A percentile compares a stretch with the other conserved stretches of the same genome.
Evolutionary conservation across 2,113 vertebrate species (phyloP).

Genomic region (Crotalus helleri): DNA sequence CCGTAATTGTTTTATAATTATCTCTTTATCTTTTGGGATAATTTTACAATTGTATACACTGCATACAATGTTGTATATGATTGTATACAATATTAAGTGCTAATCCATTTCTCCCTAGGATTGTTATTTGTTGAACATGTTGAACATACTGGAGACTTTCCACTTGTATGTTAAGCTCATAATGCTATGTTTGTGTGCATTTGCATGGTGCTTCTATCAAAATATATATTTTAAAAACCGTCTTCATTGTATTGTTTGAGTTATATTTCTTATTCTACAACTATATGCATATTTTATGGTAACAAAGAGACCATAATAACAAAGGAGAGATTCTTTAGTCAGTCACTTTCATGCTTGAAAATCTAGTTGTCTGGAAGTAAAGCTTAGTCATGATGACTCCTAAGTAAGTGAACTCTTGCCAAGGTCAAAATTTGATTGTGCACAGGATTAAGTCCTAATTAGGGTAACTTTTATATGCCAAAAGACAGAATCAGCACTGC

Average conservation of each 20-base stretch:
- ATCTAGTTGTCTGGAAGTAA: background rate
- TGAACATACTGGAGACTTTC: background rate
- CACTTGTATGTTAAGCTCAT: background rate
- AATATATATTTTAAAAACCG: background rate
- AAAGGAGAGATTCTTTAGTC: background rate
- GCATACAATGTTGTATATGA: background rate
- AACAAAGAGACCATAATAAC: background rate
- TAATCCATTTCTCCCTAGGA: slow-evolving; percentile 1
- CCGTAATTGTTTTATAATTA: slow-evolving; percentile 33
- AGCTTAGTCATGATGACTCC: background rate
- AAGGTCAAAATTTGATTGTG: background rate
- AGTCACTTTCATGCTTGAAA: background rate
- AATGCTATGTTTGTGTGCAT: background rate
- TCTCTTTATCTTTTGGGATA: slow-evolving; percentile 26
- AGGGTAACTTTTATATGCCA: background rate
- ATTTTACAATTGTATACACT: background rate
- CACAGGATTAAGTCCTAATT: background rate
- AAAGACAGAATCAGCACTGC: background rate
- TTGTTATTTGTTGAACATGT: background rate
- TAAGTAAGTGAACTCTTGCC: background rate
- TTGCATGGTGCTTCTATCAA: background rate
- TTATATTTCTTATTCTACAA: background rate
- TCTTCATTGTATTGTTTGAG: background rate
- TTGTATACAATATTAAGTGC: background rate
- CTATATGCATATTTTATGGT: background rate